A percentile compares a stretch with the other conserved stretches of the same genome.
Evolutionary conservation across 2,113 vertebrate genomes (phyloP).

Genomic region (Suncus etruscus): DNA sequence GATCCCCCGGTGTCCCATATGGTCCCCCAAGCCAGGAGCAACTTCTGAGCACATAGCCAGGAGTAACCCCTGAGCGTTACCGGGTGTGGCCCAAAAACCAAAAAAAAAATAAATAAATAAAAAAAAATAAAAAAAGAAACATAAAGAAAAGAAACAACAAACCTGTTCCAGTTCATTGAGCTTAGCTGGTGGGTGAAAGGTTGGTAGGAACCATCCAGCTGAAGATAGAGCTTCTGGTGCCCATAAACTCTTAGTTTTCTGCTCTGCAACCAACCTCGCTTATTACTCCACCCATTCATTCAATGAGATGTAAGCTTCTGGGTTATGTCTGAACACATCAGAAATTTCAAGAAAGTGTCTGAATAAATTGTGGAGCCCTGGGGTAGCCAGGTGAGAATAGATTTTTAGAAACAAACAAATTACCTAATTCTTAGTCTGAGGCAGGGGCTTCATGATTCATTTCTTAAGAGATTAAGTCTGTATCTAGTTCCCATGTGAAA

Average conservation of each 20-base stretch:
- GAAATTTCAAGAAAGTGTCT: conserved; percentile 75
- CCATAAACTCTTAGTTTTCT: conserved; percentile 56
- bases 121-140: conserved; percentile 45
- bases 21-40: too few relatives aligned
- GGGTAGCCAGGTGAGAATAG: background rate
- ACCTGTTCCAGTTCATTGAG: conserved; percentile 70
- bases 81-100: too few relatives aligned
- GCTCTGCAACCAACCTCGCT: conserved; percentile 75
- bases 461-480: background rate
- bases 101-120: too few relatives aligned
- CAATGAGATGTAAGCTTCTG: conserved; percentile 82
- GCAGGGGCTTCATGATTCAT: conserved; percentile 25
- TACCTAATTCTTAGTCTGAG: conserved; percentile 19
- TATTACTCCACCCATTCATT: conserved; percentile 80
- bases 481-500: conserved; percentile 38
- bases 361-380: conserved; percentile 46
- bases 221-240: conserved; percentile 70
- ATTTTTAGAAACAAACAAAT: conserved; percentile 74
- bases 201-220: conserved; percentile 28
- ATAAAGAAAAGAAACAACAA: conserved; percentile 38
- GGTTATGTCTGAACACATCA: conserved; percentile 83
- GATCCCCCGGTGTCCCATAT: too few relatives aligned
- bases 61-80: too few relatives aligned
- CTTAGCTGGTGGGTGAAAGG: conserved; percentile 67
- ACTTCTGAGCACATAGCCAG: too few relatives aligned